Base-by-base conservation (phyloP, 2,797 vertebrate genomes). In the Acipenser oxyrinchus region DNA sequence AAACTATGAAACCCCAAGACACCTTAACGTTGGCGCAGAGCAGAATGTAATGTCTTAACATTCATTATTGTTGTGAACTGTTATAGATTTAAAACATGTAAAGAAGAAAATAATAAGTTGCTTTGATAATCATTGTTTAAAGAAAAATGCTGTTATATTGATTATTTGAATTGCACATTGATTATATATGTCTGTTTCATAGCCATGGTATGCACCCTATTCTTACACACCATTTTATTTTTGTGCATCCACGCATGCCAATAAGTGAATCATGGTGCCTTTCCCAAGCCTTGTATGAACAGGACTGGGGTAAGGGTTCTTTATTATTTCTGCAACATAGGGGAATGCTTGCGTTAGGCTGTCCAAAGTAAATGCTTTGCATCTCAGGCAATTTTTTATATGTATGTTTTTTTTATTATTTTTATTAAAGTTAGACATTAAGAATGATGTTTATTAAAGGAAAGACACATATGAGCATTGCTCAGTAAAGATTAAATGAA, bases 281-380 rank as follows among this genome's bases (percentile, higher is more conserved):
- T 90, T 90, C 86, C 87, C 87, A 89, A 90, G 87, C 86, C 86
- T 89, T 89, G 84, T 90, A 88, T 86, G 89, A 90, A 81, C 87
- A 90, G 87, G 88, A 88, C 84, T 89, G 88, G 89, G 85, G 84
- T 90, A 89, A 89, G 85, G 87, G 79, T 76, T 80, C 57, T 77
- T 68, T 71, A 69, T 84, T 84, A 62, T 76, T 80, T 82, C 48
- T 79, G 68, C 74, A 68, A 78, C 74, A 72, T 74, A 73, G 73
- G 72, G 68, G 67, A 61, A 69, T 83, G 74, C 74, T 84, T 87
- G 77, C 81, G 71, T 58, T 71, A 71, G 70, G 71, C 77, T 80
- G 76, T 84, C 72, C 68, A 75, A 81, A 70, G 70, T 78, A 80
- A 87, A 85, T 85, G 84, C 65, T 79, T 69, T 88, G 85, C 78